Evolutionary conservation across 2,113 vertebrate species (phyloP), one percentile per base, ranked within the genome.

Genomic region (Panurus biarmicus): DNA sequence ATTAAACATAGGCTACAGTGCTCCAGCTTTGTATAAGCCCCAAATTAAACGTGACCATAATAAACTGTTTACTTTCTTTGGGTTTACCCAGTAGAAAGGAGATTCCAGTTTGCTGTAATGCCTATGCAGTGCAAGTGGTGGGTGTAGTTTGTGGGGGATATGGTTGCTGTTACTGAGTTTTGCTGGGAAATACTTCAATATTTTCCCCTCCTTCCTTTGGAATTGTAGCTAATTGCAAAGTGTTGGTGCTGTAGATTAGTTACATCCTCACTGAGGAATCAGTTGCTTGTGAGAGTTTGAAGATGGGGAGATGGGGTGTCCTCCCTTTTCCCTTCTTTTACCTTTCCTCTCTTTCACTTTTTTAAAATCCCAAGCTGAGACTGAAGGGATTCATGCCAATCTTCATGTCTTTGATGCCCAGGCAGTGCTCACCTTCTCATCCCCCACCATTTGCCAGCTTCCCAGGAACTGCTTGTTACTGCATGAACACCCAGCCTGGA

Each of bases 21-120:
- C 87, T 93, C 56, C 81, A 74, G 6, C 24, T 76, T 77, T 71
- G 28, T 91, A 48, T 71, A 93, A 91, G 10, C 82, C 28, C 28
- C 87, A 94, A 91, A 95, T 96, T 94, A 95, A 95, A 95, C 0
- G 11, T 21, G 40, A 94, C 95, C 91, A 83, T 95, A 96, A 97
- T 95, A 82, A 83, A 91, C 75, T 91, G 94, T 96, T 96, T 93
- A n/a, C 74, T 93, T 95, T 89, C 72, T 69, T 95, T 71, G 89
- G 81, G 79, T 94, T 94, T 94, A 48, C 44, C 85, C 89, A 12
- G 50, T 24, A 45, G 89, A 91, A 86, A 73, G 54, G 54, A 83
- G 64, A 56, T 65, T 85, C 76, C 69, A 74, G 70, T 54, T 88
- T 80, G 47, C 60, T 77, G 29, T 54, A 44, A 54, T 0, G 25